Evolutionary conservation across 2,113 vertebrate species (phyloP).

Genomic region (Emydura subglobosa): DNA sequence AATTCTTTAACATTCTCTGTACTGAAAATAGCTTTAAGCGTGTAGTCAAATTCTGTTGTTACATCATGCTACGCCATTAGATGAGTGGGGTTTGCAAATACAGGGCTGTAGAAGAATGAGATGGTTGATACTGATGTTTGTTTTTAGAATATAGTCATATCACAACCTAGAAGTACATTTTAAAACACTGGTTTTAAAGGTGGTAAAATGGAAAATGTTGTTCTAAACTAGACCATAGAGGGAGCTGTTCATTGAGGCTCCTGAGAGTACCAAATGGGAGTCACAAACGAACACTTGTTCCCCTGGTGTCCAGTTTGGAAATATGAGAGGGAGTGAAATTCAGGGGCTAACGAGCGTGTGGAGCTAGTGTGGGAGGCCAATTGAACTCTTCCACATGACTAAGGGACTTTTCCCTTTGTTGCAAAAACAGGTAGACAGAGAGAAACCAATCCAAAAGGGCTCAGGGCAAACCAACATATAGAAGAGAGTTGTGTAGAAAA

Average conservation of each 20-base stretch:
- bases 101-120: neutral
- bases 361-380: neutral
- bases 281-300: rapidly evolving
- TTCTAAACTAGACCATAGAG: neutral
- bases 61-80: neutral
- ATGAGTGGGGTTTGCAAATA: neutral
- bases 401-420: slow-evolving; percentile 11
- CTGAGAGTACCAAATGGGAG: neutral
- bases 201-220: neutral
- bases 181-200: neutral
- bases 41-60: neutral
- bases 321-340: neutral
- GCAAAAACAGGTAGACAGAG: neutral
- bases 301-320: neutral
- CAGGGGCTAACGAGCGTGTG: neutral
- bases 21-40: neutral
- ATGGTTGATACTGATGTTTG: neutral
- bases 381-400: slow-evolving; percentile 12
- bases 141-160: slow-evolving; percentile 4
- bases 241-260: neutral
- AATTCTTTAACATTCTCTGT: neutral
- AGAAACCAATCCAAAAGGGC: neutral
- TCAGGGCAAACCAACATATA: neutral
- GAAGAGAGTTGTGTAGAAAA: neutral
- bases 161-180: neutral